Base-by-base conservation (phyloP, 2,113 vertebrate species). In the Cheilinus undulatus region DNA sequence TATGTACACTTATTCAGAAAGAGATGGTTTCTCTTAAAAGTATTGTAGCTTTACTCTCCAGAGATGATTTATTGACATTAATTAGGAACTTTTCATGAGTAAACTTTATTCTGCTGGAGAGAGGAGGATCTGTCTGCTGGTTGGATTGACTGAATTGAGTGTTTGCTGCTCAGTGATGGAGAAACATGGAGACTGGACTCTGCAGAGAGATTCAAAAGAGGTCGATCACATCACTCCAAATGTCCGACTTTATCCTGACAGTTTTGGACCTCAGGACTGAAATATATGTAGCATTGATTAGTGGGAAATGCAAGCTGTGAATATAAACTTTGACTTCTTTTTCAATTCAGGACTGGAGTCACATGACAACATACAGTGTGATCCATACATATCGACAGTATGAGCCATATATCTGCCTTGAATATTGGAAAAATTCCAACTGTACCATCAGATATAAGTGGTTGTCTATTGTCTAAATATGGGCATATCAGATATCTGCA, bases 101-200 rank as follows among this genome's bases (percentile, higher is more conserved):
- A 43, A 48, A 64, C 69, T 46, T 38, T 3, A n/a, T n/a, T n/a
- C n/a, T n/a, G n/a, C 23, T 40, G 40, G 22, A 64, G 32, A 15
- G 23, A 19, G 40, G 40, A 48, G 43, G 70, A 64, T 9, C 30
- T 3, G 26, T 38, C n/a, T n/a, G 28, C 50, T 19, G 22, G 22
- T 17, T 46, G 42, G 24, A 65, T n/a, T 58, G 71, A 65, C 42
- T 64, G 43, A 57, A 64, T 7, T 48, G 60, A 56, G 42, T 48
- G 51, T 48, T 28, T 46, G 52, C 34, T 58, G 32, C 60, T 73
- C 32, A 49, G 43, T 15, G n/a, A 28, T 17, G 40, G 13, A 72
- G 43, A 56, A 56, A 56, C 51, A 38, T 3, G n/a, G 30, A 51
- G 34, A 60, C 6, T 3, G 17, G 24, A 32, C 24, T 59, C 19